Base-by-base conservation (phyloP, 2,888 invertebrate species). In the Mimas tiliae region DNA sequence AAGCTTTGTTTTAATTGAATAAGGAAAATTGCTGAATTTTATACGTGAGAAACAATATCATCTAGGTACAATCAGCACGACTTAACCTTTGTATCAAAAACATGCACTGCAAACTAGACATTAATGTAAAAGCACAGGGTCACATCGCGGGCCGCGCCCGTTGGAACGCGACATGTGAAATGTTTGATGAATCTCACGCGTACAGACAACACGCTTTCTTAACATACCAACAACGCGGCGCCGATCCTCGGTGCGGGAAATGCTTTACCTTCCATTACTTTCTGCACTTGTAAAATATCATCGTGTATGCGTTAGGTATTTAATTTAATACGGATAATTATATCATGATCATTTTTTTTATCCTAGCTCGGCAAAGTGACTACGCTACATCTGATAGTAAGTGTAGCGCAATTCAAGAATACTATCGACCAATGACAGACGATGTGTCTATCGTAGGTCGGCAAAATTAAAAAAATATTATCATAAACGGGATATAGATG, bases 151-250 rank as follows among this genome's bases (percentile, higher is more conserved):
- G 27, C 7, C 66, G 67, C 70, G 68, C 72, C 70, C 70, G 68
- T 71, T 73, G 76, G 76, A 73, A 71, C 75, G 68, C 65, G 69
- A 67, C 67, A 68, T 75, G 74, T 77, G 74, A 77, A 76, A 76
- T 73, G 58, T 72, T 72, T 73, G 68, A 74, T 74, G 71, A 73
- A 69, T 70, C 69, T 74, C 69, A 68, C 72, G 68, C 42, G 70
- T 68, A 63, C 27, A 27, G 27, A 27, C 67, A 73, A 70, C 79
- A 83, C 84, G 82, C 84, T 84, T 84, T 84, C 84, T 84, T 82
- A 82, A 83, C 84, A 84, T 79, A 75, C 83, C 78, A 73, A 77
- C 78, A 75, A 70, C 68, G 73, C 79, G 72, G 76, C 38, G 55
- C 38, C 9, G 19, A 19, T 7, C 42, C 9, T 58, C 58, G 70